Evolutionary conservation across 2,797 vertebrate species (phyloP), one percentile per base, ranked within the genome.

Genomic region (Myotis planiceps): DNA sequence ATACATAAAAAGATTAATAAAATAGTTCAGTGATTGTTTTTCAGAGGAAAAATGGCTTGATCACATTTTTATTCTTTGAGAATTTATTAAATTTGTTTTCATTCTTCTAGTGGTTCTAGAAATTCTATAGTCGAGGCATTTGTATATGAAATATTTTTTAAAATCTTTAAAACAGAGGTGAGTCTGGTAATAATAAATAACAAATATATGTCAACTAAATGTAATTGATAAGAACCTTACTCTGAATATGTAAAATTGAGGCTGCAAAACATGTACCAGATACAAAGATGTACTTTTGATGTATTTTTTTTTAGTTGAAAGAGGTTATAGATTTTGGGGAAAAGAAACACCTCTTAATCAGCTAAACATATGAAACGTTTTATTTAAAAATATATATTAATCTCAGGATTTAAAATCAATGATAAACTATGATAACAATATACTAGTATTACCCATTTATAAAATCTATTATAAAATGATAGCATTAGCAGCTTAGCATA

Each of bases 251-350:
- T 65, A 69, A 93, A 88, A 84, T 27, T 63, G 1, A 65, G 9
- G 7, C 1, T 6, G 1, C 4, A 85, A 84, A 83, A 37, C 8
- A 63, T 39, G 25, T 68, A 53, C 18, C 3, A 53, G n/a, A 19
- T 60, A 6, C 6, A 80, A 85, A 60, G 16, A 34, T 76, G 0
- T 34, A 37, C 72, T 42, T 49, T 60, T 55, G 27, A 69, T 53
- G 29, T n/a, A 53, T 45, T 88, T n/a, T 51, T n/a, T 90, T 63
- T 90, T 93, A 79, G 82, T 47, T 85, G 39, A 60, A 93, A 49
- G 6, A 63, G 4, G 0, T 29, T 55, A 45, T 5, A 78, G 2
- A 65, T 19, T 85, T 78, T n/a, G 1, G 9, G 18, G 16, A 32
- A 68, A 68, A 76, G 14, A 1, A 65, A 5, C 3, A 65, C 6